Conservation (phyloP, 2,113 vertebrate genomes). For the Gasterosteus aculeatus region DNA sequence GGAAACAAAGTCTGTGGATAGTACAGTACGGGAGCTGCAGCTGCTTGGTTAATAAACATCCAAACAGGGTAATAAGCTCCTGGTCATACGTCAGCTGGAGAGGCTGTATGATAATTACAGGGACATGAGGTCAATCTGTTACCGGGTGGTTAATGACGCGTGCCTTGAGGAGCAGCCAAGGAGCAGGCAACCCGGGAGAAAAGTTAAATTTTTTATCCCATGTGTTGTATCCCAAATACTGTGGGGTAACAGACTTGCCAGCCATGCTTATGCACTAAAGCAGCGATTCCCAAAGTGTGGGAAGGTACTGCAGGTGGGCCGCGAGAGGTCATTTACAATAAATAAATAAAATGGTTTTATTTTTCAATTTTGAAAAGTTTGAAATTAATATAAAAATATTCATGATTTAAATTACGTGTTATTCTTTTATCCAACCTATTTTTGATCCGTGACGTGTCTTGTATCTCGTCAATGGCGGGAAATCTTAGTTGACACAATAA, state of each 20-base stretch:
- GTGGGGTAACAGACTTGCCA: background rate
- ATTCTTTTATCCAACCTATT: too few relatives aligned
- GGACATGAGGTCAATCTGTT: constrained; percentile 20
- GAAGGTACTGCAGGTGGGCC: too few relatives aligned
- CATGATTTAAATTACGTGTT: too few relatives aligned
- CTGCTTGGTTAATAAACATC: constrained; percentile 32
- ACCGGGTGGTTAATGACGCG: constrained; percentile 38
- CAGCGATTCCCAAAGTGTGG: too few relatives aligned
- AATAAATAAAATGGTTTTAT: too few relatives aligned
- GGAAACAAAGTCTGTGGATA: constrained; percentile 3
- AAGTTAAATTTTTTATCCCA: background rate
- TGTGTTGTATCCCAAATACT: background rate
- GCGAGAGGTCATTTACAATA: too few relatives aligned
- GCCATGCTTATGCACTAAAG: background rate
- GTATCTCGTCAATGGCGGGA: too few relatives aligned
- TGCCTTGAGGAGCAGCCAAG: constrained; percentile 25
- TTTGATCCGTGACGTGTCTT: too few relatives aligned
- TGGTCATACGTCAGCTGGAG: constrained; percentile 31
- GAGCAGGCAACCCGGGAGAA: constrained; percentile 3
- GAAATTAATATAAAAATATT: too few relatives aligned
- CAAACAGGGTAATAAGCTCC: constrained; percentile 16
- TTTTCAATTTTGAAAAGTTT: too few relatives aligned
- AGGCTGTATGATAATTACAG: constrained; percentile 53
- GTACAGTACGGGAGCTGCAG: constrained; percentile 1
- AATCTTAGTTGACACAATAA: too few relatives aligned